phyloP scores from a whole-genome alignment of 2,113 vertebrate species.

The Alosa alosa region DNA sequence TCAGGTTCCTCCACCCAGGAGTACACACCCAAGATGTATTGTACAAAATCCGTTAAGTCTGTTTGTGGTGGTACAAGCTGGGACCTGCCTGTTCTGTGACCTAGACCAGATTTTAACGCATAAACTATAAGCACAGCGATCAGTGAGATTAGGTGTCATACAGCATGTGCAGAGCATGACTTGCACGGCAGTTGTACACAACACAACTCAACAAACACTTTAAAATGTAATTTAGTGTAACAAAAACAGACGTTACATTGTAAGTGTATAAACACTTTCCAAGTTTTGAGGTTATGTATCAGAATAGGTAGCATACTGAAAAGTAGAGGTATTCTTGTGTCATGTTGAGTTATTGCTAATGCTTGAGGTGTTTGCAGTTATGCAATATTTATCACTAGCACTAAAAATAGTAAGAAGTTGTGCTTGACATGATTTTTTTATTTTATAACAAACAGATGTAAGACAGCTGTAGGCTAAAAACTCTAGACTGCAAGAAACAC shows the following conservation, averaged over 20 bases:
- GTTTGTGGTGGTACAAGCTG: neutral
- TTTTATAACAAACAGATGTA: neutral
- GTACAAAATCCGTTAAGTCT: slow-evolving; percentile 8
- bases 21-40: neutral
- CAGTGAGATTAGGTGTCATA: neutral
- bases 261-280: no score
- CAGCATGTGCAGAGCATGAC: neutral
- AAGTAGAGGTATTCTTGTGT: neutral
- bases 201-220: neutral
- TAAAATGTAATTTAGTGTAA: neutral
- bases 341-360: neutral
- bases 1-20: neutral
- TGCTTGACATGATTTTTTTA: neutral
- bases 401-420: neutral
- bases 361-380: neutral
- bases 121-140: neutral
- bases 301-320: neutral
- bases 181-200: neutral
- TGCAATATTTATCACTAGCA: neutral
- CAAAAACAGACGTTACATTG: neutral
- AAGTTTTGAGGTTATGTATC: neutral
- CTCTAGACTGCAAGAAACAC: no score
- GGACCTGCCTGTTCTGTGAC: neutral
- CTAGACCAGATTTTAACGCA: neutral
- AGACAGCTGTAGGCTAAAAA: neutral